phyloP scores from a whole-genome alignment of 2,888 invertebrate species.

The Agapostemon virescens region DNA sequence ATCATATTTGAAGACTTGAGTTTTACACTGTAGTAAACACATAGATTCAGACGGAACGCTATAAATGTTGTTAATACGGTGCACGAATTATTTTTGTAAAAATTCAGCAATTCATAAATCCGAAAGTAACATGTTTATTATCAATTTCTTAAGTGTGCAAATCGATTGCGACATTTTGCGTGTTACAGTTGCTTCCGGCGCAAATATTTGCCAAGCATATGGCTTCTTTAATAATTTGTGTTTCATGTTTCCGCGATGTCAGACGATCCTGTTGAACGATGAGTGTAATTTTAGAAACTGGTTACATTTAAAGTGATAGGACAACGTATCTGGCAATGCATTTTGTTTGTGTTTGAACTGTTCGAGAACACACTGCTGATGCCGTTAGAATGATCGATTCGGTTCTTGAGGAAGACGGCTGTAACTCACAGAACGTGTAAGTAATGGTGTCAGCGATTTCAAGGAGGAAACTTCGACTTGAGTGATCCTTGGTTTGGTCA shows the following conservation, averaged over 20 bases:
- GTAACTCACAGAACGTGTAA: not conserved
- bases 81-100: not conserved
- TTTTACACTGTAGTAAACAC: no score
- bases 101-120: not conserved
- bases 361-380: not conserved
- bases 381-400: slow-evolving; percentile 5
- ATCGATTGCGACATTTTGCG: not conserved
- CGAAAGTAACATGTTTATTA: not conserved
- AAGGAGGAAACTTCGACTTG: not conserved
- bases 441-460: slow-evolving; percentile 19
- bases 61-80: not conserved
- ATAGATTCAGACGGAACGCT: no score
- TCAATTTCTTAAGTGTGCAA: not conserved
- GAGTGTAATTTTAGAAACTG: not conserved
- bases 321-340: not conserved
- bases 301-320: not conserved
- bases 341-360: not conserved
- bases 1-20: not conserved
- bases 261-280: not conserved
- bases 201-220: not conserved
- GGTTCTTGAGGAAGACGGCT: not conserved
- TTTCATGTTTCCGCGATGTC: not conserved
- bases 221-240: not conserved
- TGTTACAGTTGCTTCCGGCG: not conserved
- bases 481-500: not conserved